These are phyloP conservation scores for Sesamia nonagrioides DNA, from an alignment of 1,140 invertebrate genomes.

Conservation along the genomic window DNA sequence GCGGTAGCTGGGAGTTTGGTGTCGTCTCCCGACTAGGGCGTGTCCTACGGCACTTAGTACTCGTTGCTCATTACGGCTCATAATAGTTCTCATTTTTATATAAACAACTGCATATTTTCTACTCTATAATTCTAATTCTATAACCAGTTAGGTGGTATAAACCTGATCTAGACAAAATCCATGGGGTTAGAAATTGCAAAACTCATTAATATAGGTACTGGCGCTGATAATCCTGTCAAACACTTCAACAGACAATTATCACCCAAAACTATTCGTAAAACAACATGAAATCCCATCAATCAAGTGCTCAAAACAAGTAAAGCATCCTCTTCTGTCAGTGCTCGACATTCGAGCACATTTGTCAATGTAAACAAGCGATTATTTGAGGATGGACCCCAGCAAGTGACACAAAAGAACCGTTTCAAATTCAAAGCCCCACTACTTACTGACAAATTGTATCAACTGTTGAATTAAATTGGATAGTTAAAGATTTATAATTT, in stretches of 20 bases:
- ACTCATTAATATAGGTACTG: too few species aligned
- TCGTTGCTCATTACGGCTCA: too few species aligned
- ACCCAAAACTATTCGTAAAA: background rate
- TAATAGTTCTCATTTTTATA: too few species aligned
- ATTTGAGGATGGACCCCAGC: constrained; percentile 72
- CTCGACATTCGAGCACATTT: constrained; percentile 67
- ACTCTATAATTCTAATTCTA: too few species aligned
- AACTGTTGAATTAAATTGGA: constrained; percentile 22
- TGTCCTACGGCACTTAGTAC: too few species aligned
- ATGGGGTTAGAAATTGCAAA: too few species aligned
- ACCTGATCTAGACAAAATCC: too few species aligned
- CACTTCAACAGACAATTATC: background rate
- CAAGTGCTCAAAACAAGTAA: constrained; percentile 25
- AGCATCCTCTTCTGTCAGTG: constrained; percentile 8
- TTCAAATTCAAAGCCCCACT: constrained; percentile 67
- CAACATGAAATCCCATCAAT: constrained; percentile 43
- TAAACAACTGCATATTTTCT: too few species aligned
- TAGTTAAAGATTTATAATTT: constrained; percentile 31
- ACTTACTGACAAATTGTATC: constrained; percentile 78
- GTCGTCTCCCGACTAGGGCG: too few species aligned
- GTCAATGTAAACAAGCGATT: constrained; percentile 84
- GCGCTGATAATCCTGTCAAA: background rate
- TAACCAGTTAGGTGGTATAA: too few species aligned
- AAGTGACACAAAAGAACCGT: constrained; percentile 79
- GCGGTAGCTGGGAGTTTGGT: too few species aligned